phyloP scores from a whole-genome alignment of 2,113 vertebrate genomes.

The Gadus macrocephalus region DNA sequence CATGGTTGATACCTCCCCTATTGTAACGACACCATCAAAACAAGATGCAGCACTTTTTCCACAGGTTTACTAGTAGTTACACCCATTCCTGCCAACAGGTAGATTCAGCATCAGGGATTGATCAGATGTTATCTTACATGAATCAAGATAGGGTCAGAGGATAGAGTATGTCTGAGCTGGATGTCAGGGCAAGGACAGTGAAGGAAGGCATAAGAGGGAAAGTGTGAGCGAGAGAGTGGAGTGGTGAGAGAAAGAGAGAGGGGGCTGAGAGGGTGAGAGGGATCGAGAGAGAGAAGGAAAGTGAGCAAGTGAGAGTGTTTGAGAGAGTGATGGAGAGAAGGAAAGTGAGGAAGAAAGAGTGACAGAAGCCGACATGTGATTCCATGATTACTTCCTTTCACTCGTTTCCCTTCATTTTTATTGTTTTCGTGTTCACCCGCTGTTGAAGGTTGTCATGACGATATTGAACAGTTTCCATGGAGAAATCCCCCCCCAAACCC shows the following conservation, averaged over 20 bases:
- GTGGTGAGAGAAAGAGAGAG: slow-evolving; percentile 4
- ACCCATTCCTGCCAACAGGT: no score
- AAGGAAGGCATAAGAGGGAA: no score
- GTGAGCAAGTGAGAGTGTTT: no score
- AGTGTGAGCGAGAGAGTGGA: background rate
- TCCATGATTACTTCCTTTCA: slow-evolving; percentile 41
- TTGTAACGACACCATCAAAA: no score
- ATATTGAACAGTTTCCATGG: slow-evolving; percentile 76
- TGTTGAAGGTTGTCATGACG: slow-evolving; percentile 72
- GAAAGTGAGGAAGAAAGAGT: slow-evolving; percentile 12
- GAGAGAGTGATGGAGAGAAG: background rate
- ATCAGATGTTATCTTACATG: background rate
- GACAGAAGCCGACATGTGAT: slow-evolving; percentile 20
- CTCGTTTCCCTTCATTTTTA: slow-evolving; percentile 40
- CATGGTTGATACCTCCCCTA: no score
- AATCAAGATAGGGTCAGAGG: slow-evolving; percentile 17
- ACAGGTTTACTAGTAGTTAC: no score
- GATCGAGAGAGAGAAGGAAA: no score
- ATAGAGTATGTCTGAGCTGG: background rate
- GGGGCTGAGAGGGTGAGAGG: no score
- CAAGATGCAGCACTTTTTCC: no score
- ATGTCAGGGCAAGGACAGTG: no score
- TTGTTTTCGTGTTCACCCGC: slow-evolving; percentile 49
- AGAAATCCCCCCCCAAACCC: slow-evolving; percentile 58
- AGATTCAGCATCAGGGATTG: background rate